Base-by-base conservation (phyloP, 2,797 vertebrate species). In the Malacoctenus gilli region DNA sequence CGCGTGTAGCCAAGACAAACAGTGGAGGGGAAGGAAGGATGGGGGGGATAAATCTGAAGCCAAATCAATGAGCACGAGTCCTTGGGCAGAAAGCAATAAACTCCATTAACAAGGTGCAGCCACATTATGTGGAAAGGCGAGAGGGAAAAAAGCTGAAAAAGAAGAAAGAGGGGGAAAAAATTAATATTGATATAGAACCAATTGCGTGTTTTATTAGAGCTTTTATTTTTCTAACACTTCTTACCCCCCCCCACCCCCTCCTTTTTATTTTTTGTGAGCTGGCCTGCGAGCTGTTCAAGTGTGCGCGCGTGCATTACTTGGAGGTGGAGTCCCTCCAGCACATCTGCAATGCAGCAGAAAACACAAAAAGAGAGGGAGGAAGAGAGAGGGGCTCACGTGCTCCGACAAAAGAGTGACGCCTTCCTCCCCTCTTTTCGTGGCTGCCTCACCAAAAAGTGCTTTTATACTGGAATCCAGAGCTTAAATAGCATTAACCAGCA, bases 281-380 rank as follows among this genome's bases (percentile, higher is more conserved):
- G 28, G 48, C 61, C 52, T 53, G 53, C 55, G 72, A 11, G 36
- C 73, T 46, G 57, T 63, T 59, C 23, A 44, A 50, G 55, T 42
- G 65, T 40, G 65, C 49, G 65, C 49, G 59, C 32, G 48, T 60
- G 78, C 25, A 20, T 79, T 82, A 85, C 75, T 86, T 89, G 80
- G 87, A 89, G 85, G 86, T 87, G 83, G 87, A 90, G 86, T 87
- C 85, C 87, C 83, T 86, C 74, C 65, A 65, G 85, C 77, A 90
- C 86, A 91, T 92, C 91, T 92, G 90, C 91, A 92, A 92, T 92
- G 92, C 92, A 93, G 91, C 86, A 92, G 80, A 91, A 88, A 85
- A 87, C 68, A 84, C 78, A 82, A 79, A 72, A 69, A 67, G 64
- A 75, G 75, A 74, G 66, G 42, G 73, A 73, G 75, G 54, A 64